Percentiles rank a stretch among this genome's conserved stretches.
Evolutionary conservation across 2,797 vertebrate species (phyloP).

Genomic region (Mastacembelus armatus): DNA sequence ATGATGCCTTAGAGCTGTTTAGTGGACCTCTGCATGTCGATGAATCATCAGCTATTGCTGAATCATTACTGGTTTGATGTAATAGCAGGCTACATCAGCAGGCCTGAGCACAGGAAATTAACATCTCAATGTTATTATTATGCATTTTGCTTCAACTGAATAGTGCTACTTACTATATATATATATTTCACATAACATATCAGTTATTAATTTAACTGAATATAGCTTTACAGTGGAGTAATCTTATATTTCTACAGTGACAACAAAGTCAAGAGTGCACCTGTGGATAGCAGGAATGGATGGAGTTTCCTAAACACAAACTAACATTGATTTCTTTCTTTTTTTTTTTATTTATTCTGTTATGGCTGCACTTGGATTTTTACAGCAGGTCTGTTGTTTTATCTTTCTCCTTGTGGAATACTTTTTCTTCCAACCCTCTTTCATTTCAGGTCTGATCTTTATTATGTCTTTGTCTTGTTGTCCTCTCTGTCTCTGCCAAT

Average conservation of each 20-base stretch:
- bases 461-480: constrained; percentile 20
- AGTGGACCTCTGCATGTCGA: constrained; percentile 1
- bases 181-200: no score
- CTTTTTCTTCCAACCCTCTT: neutral
- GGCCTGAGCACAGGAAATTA: constrained; percentile 4
- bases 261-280: neutral
- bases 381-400: constrained; percentile 85
- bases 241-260: no score
- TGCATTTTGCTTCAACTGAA: no score
- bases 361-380: constrained; percentile 80
- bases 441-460: constrained; percentile 33
- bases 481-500: constrained; percentile 30
- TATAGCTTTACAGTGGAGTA: no score
- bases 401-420: constrained; percentile 44
- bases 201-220: no score
- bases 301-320: constrained; percentile 6
- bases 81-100: neutral
- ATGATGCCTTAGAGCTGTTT: no score
- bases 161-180: no score
- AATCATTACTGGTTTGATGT: constrained; percentile 16
- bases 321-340: constrained; percentile 60
- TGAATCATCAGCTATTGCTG: constrained; percentile 35
- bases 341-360: constrained; percentile 59
- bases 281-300: neutral
- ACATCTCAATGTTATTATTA: neutral